phyloP scores from a whole-genome alignment of 2,113 vertebrate genomes.

The Hippocampus abdominalis region DNA sequence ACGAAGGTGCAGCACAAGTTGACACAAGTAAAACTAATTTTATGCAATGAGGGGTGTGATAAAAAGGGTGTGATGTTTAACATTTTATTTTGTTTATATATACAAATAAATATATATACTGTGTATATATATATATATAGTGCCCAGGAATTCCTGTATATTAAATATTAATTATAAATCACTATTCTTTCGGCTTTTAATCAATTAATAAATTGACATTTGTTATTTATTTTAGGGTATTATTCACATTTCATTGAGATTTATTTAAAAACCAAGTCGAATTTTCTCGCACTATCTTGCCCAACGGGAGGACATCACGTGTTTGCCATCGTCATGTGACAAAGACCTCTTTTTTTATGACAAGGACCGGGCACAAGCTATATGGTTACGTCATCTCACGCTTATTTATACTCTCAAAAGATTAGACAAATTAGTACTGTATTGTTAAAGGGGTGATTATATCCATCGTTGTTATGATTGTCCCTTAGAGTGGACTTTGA shows the following conservation, averaged over 20 bases:
- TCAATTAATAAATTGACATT: neutral
- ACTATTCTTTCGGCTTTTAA: neutral
- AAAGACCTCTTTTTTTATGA: conserved; percentile 38
- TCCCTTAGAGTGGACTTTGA: neutral
- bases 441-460: neutral
- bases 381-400: neutral
- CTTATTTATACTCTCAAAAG: neutral
- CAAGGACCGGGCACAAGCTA: neutral
- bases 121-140: too few relatives aligned
- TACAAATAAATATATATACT: neutral
- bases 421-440: neutral
- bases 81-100: too few relatives aligned
- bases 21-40: too few relatives aligned
- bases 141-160: neutral
- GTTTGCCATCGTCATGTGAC: conserved; percentile 51
- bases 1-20: too few relatives aligned
- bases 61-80: too few relatives aligned
- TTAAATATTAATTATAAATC: too few relatives aligned
- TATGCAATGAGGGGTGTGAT: too few relatives aligned
- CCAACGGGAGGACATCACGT: neutral
- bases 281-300: neutral
- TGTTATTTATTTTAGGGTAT: neutral
- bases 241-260: too few relatives aligned
- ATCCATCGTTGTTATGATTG: too few relatives aligned
- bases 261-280: too few relatives aligned